These are phyloP conservation scores for Cydia fagiglandana DNA, from an alignment of 1,140 invertebrate genomes.

Conservation along the genomic window DNA sequence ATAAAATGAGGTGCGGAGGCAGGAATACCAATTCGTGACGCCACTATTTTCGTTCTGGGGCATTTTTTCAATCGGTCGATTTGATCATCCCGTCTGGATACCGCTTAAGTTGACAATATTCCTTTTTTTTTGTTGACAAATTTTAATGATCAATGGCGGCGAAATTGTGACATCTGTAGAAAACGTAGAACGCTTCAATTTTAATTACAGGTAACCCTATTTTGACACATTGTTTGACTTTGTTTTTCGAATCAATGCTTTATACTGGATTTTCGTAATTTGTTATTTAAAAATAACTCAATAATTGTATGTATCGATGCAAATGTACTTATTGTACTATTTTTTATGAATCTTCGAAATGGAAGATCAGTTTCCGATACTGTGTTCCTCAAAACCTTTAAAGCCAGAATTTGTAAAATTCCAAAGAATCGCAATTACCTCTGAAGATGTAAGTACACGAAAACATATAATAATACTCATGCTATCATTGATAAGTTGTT, in stretches of 20 bases:
- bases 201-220: constrained; percentile 2
- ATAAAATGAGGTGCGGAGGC: too few species aligned
- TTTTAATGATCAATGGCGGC: not conserved
- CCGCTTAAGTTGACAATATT: too few species aligned
- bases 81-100: too few species aligned
- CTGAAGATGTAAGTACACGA: constrained; percentile 50
- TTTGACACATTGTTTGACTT: constrained; percentile 20
- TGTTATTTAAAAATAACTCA: constrained; percentile 27
- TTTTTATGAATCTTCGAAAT: constrained; percentile 34
- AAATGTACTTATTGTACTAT: constrained; percentile 1
- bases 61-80: too few species aligned
- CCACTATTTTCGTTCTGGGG: too few species aligned
- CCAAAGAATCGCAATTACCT: constrained; percentile 51
- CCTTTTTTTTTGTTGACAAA: not conserved
- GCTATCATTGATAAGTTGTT: not conserved
- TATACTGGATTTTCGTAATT: constrained; percentile 28
- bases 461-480: not conserved
- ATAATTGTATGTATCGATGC: not conserved
- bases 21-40: too few species aligned
- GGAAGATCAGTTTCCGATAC: constrained; percentile 46
- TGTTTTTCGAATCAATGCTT: constrained; percentile 28
- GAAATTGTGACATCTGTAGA: not conserved
- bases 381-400: constrained; percentile 55
- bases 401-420: constrained; percentile 54
- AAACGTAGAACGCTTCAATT: not conserved